phyloP scores from a whole-genome alignment of 2,113 vertebrate species.

The Caranx melampygus region DNA sequence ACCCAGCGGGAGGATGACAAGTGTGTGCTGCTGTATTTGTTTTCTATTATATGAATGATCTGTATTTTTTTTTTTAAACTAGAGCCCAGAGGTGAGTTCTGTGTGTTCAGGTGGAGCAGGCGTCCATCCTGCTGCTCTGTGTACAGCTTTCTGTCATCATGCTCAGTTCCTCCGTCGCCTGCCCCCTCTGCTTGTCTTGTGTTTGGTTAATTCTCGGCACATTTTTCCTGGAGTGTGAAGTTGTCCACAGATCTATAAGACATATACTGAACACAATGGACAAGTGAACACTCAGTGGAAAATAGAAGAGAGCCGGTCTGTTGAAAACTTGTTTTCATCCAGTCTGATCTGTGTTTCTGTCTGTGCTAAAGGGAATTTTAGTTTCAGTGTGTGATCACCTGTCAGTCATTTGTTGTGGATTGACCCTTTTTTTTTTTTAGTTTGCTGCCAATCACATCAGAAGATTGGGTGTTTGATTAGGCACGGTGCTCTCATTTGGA shows the following conservation, averaged over 20 bases:
- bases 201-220: constrained; percentile 16
- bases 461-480: constrained; percentile 14
- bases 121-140: constrained; percentile 1
- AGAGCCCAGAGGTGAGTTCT: constrained; percentile 62
- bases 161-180: constrained; percentile 15
- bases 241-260: constrained; percentile 36
- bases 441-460: constrained; percentile 20
- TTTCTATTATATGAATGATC: constrained; percentile 25
- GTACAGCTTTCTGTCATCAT: constrained; percentile 41
- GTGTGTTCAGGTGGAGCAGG: constrained; percentile 24
- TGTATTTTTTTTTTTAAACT: constrained; percentile 1
- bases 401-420: constrained; percentile 43
- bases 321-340: constrained; percentile 23
- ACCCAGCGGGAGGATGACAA: neutral
- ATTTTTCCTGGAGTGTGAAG: constrained; percentile 56
- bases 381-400: constrained; percentile 28
- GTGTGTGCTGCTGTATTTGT: neutral
- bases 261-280: constrained; percentile 19
- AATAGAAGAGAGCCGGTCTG: constrained; percentile 13
- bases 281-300: constrained; percentile 30
- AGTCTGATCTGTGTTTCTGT: constrained; percentile 38
- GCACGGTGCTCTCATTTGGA: constrained; percentile 31
- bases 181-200: constrained; percentile 37
- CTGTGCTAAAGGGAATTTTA: neutral
- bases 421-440: constrained; percentile 15